Percentiles rank a stretch among this genome's conserved stretches.
phyloP scores from a whole-genome alignment of 1,140 invertebrate species.

The Zeugodacus cucurbitae region DNA sequence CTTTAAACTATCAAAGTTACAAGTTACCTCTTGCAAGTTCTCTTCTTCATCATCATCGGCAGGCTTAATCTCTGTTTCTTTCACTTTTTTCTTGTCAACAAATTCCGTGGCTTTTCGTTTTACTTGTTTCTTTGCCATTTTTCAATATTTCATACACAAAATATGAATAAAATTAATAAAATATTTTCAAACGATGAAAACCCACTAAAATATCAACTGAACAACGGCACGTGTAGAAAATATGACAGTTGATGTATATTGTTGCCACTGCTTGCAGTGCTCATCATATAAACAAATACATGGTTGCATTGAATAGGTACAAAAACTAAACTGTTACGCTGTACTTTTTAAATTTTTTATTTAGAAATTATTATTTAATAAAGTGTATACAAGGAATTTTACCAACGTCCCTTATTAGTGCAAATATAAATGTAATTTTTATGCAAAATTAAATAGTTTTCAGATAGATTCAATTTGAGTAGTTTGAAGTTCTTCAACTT shows the following conservation, averaged over 20 bases:
- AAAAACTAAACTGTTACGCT: too few species aligned
- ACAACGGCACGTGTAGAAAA: neutral
- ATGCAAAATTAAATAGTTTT: too few species aligned
- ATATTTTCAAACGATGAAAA: neutral
- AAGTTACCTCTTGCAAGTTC: neutral
- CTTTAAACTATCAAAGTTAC: neutral
- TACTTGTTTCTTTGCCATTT: conserved; percentile 9
- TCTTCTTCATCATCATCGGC: neutral
- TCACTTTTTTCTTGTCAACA: neutral
- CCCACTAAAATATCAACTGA: too few species aligned
- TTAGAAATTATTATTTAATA: too few species aligned
- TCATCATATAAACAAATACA: neutral
- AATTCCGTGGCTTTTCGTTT: neutral
- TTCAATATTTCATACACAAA: neutral
- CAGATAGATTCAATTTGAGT: neutral
- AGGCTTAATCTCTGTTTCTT: neutral
- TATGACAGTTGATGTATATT: neutral
- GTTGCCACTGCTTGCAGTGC: neutral
- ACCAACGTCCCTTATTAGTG: too few species aligned
- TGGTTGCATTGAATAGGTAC: neutral
- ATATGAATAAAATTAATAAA: neutral
- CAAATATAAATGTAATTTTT: too few species aligned
- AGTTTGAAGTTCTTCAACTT: neutral
- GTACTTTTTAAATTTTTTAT: too few species aligned
- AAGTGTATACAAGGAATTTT: too few species aligned